Evolutionary conservation across 2,113 vertebrate species (phyloP).

Genomic region (Eurystomus gularis): DNA sequence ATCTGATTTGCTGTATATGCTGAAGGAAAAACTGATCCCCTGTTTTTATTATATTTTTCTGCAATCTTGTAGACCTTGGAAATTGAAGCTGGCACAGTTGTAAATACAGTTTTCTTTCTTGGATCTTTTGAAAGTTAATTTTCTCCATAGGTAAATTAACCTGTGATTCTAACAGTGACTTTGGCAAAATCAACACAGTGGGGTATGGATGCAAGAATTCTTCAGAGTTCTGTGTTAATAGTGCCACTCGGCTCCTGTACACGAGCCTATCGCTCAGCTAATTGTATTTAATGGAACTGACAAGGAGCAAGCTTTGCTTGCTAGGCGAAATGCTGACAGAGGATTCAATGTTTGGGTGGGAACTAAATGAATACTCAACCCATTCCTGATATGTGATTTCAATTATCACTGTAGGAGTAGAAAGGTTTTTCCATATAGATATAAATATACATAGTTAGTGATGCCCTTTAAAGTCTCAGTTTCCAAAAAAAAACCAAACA

Average conservation of each 20-base stretch:
- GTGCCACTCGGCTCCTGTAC: not conserved
- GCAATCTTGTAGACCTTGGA: slow-evolving; percentile 52
- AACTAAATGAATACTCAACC: not conserved
- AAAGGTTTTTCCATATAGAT: not conserved
- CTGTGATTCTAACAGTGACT: slow-evolving; percentile 21
- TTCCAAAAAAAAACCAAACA: not conserved
- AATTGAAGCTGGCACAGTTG: slow-evolving; percentile 57
- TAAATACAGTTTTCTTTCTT: slow-evolving; percentile 55
- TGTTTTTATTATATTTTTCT: slow-evolving; percentile 53
- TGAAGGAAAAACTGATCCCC: slow-evolving; percentile 33
- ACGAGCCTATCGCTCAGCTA: not conserved
- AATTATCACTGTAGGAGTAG: not conserved
- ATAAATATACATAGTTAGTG: not conserved
- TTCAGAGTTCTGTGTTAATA: not conserved
- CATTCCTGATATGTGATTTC: not conserved
- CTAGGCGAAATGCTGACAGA: not conserved
- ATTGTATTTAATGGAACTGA: not conserved
- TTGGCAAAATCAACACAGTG: not conserved
- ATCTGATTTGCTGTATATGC: slow-evolving; percentile 49
- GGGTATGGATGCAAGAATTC: not conserved
- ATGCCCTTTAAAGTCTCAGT: not conserved
- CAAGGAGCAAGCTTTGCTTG: not conserved
- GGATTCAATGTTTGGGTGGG: not conserved
- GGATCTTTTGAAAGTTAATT: slow-evolving; percentile 49
- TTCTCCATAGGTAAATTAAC: slow-evolving; percentile 48